Base-by-base conservation (phyloP, 2,797 vertebrate species). In the Semotilus atromaculatus region DNA sequence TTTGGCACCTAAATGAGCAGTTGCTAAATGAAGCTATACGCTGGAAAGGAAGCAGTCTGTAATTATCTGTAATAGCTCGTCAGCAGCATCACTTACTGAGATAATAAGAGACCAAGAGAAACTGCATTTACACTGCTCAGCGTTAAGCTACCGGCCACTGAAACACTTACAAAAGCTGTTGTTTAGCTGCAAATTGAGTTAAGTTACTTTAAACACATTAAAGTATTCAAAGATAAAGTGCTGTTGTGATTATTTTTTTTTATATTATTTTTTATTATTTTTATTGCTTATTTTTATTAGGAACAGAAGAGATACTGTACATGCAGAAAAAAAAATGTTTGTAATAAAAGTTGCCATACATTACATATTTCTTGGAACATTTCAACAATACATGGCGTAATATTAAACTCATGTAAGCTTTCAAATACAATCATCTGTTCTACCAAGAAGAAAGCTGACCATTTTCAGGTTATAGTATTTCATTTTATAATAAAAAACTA, bases 1-100 rank as follows among this genome's bases (percentile, higher is more conserved):
- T 87, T 88, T 64, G 88, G 90, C 82, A 77, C 89, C 92, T 91
- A 93, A 94, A 93, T 93, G 90, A 91, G 88, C 92, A 81, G 75
- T 93, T 95, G 90, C 91, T 94, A 88, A 93, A 91, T 94, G 91
- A 95, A 92, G 91, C 90, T 87, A 31, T 31, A 93, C 90, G 90
- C 85, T 64, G 92, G 64, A 87, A 66, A 79, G 45, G 71, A 80
- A 45, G 64, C 79, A 75, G 67, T 85, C 90, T 93, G 93, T 93
- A 95, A 94, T 96, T 96, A 95, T 89, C 90, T 86, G 87, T 94
- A 93, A 90, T 92, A 89, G 89, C 92, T 94, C 93, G 86, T 95
- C 89, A 93, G 92, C 88, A 92, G 91, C 86, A 51, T 89, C 53
- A 84, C 88, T 95, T 94, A 91, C 76, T 89, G 93, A 93, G 89